Evolutionary conservation across 2,797 vertebrate genomes (phyloP).

Genomic region (Cichlasoma orientale): DNA sequence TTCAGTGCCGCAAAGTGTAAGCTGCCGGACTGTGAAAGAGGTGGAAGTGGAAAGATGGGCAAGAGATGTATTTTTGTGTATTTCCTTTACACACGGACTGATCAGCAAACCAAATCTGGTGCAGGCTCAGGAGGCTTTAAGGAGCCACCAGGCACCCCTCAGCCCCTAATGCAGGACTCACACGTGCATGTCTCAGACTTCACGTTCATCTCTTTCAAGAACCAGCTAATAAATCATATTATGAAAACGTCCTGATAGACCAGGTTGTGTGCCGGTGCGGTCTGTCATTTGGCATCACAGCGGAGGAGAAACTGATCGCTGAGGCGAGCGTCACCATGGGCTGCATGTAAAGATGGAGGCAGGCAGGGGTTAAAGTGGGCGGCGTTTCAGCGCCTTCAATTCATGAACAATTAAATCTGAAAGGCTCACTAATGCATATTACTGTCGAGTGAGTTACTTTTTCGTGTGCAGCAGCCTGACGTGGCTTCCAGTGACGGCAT

Average conservation of each 20-base stretch:
- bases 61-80: not conserved
- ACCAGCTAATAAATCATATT: not conserved
- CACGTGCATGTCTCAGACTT: not conserved
- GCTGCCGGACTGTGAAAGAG: not conserved
- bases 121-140: not conserved
- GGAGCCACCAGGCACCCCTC: not conserved
- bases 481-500: not conserved
- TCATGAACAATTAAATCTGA: not conserved
- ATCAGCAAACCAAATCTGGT: not conserved
- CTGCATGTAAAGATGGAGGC: not conserved
- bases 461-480: not conserved
- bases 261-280: not conserved
- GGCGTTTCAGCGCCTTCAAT: not conserved
- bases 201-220: not conserved
- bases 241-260: not conserved
- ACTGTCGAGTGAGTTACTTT: not conserved
- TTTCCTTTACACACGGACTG: not conserved
- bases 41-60: not conserved
- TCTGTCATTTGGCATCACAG: too few relatives aligned
- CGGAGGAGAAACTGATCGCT: not conserved
- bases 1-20: slow-evolving; percentile 6
- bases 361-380: not conserved
- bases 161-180: not conserved
- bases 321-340: not conserved
- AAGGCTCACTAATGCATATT: not conserved